Conservation (phyloP, 2,113 vertebrate genomes). For the Ariopsis seemanni region DNA sequence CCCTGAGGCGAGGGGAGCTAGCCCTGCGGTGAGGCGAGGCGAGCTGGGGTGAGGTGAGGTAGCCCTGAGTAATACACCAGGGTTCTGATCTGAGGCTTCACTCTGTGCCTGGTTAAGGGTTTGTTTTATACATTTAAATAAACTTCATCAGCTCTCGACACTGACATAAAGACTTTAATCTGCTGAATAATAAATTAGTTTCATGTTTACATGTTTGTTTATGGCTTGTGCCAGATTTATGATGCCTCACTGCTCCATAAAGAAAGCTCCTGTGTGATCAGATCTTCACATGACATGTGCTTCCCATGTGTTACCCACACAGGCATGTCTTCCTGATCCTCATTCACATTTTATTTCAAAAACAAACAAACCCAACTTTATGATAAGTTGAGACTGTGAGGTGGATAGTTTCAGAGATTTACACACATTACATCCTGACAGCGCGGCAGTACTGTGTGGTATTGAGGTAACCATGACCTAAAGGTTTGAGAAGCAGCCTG, state of each 20-base stretch:
- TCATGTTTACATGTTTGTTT: background rate
- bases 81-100: background rate
- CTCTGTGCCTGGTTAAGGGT: fast-evolving
- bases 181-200: background rate
- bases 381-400: background rate
- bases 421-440: background rate
- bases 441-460: background rate
- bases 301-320: background rate
- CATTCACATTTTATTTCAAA: too few relatives aligned
- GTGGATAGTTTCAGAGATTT: background rate
- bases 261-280: background rate
- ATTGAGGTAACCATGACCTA: too few relatives aligned
- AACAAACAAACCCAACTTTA: background rate
- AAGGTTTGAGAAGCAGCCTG: too few relatives aligned
- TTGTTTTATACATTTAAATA: background rate
- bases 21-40: too few relatives aligned
- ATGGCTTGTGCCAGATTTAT: background rate
- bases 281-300: background rate
- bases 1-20: too few relatives aligned
- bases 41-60: too few relatives aligned
- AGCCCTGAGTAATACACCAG: too few relatives aligned
- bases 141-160: background rate
- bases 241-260: background rate
- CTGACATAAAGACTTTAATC: background rate
- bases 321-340: background rate